phyloP scores from a whole-genome alignment of 2,888 invertebrate species.

The Himalopsyche japonica region DNA sequence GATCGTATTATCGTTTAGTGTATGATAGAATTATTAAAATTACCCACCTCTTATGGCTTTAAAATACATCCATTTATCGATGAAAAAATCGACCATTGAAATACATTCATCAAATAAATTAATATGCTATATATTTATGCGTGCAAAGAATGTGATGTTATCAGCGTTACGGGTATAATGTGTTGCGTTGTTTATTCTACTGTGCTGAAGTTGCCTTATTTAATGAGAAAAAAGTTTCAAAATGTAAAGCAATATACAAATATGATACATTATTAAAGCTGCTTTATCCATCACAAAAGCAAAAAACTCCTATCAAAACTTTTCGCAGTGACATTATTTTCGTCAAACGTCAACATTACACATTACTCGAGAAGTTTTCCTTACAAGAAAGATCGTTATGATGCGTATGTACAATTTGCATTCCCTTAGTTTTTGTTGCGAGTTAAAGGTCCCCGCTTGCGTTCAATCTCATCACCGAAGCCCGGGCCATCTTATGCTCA shows the following conservation, averaged over 20 bases:
- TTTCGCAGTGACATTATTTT: background rate
- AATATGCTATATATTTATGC: too few species aligned
- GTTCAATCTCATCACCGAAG: conserved; percentile 22
- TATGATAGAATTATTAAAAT: too few species aligned
- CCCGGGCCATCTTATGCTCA: background rate
- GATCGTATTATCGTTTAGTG: too few species aligned
- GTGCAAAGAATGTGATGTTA: too few species aligned
- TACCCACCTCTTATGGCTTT: too few species aligned
- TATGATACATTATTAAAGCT: background rate
- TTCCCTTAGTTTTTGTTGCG: background rate
- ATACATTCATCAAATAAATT: too few species aligned
- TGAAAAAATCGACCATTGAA: too few species aligned
- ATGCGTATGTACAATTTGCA: background rate
- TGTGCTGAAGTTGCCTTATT: background rate
- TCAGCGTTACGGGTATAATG: too few species aligned
- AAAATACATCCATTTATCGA: too few species aligned
- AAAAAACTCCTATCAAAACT: background rate
- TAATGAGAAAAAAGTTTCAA: background rate
- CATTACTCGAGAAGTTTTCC: background rate
- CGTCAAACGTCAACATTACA: background rate
- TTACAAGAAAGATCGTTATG: background rate
- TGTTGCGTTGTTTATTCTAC: too few species aligned
- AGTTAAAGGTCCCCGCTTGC: conserved; percentile 8
- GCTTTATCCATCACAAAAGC: background rate
- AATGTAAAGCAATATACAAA: background rate